Evolutionary conservation across 2,888 invertebrate genomes (phyloP), one percentile per base, ranked within the genome.

Genomic region (Stenichneumon culpator): DNA sequence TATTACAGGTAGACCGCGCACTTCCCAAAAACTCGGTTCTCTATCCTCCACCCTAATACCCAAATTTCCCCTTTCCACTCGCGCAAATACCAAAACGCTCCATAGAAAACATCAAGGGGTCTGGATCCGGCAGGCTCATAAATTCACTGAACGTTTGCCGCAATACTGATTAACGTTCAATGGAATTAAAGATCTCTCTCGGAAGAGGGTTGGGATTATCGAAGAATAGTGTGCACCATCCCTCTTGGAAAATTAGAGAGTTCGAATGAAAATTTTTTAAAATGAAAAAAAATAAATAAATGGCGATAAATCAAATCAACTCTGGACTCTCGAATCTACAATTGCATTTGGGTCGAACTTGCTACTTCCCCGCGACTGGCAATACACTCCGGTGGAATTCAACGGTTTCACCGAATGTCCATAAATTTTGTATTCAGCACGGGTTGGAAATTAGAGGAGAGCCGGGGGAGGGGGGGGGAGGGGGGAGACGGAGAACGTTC

Each of bases 361-460:
- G 19, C 47, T 19, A 36, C 32, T 47, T 68, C 22, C 2, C 28
- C 7, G 22, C 68, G 19, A 25, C 22, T 22, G 52, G 22, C 16
- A 60, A n/a, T 63, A 68, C 44, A 44, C 68, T 16, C 19, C 16
- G 44, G 57, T n/a, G 28, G 50, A n/a, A 69, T 73, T 54, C n/a
- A 14, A 32, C 22, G 39, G 22, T 32, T 73, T 60, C 28, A 52
- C 68, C n/a, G 28, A 84, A 78, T 70, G 70, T 81, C 39, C 79
- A 67, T 75, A 79, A 75, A 82, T 85, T 79, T 82, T 22, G 69
- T 75, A 70, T 82, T 85, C 79, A 75, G 39, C 22, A 39, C 68
- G 65, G 69, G 54, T 50, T 84, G 79, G 65, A 79, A 85, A 85
- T 82, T 85, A 78, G 81, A 86, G 88, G 89, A 88, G 86, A 86